Percentiles rank a stretch among this genome's conserved stretches.
phyloP scores from a whole-genome alignment of 2,113 vertebrate species.

The Melospiza georgiana region DNA sequence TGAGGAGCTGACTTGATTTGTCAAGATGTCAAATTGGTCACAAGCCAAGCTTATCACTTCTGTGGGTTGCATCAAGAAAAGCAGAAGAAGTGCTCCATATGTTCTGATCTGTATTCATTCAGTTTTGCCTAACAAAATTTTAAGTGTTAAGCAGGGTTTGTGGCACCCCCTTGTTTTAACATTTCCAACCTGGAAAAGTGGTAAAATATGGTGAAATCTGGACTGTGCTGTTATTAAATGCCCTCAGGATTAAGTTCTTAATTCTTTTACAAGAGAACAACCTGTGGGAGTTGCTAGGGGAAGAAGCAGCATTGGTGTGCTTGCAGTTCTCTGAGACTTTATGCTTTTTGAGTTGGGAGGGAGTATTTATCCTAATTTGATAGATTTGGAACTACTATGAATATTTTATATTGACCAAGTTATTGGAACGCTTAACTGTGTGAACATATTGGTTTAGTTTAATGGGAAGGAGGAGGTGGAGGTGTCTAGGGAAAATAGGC shows the following conservation, averaged over 20 bases:
- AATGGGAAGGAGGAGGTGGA: constrained; percentile 49
- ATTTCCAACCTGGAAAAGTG: constrained; percentile 10
- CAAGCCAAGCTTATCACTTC: constrained; percentile 51
- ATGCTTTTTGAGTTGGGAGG: neutral
- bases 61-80: constrained; percentile 41
- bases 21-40: constrained; percentile 54
- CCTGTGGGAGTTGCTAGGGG: neutral
- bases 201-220: neutral
- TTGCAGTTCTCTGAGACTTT: neutral
- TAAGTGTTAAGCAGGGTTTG: constrained; percentile 48
- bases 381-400: constrained; percentile 7
- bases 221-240: neutral
- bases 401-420: constrained; percentile 47
- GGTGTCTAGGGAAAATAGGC: constrained; percentile 45
- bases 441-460: constrained; percentile 62
- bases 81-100: constrained; percentile 57
- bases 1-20: constrained; percentile 32
- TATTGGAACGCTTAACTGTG: constrained; percentile 1
- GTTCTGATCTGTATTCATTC: constrained; percentile 56
- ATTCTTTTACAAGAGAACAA: neutral
- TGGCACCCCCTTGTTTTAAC: constrained; percentile 15
- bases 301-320: neutral
- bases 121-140: constrained; percentile 66
- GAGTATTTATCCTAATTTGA: neutral
- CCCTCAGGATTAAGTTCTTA: neutral